Conservation (phyloP, 2,888 invertebrate genomes). For the Synergus gifuensis region DNA sequence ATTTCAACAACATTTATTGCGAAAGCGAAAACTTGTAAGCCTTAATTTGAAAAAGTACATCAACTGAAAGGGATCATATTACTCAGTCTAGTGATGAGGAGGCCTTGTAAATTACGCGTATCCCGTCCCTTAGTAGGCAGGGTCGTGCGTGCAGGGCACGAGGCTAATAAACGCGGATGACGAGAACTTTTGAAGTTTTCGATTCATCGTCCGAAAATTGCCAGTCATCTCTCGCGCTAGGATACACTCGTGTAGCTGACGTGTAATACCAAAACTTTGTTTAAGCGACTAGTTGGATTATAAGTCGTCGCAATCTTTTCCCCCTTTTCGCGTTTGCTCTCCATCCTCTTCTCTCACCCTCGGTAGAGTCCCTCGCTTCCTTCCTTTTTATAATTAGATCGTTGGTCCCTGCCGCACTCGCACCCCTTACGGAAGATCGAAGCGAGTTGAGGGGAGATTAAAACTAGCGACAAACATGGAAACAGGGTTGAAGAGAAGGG, state of each 20-base stretch:
- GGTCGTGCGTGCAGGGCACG: conserved; percentile 12
- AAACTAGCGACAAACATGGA: conserved; percentile 66
- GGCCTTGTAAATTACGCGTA: neutral
- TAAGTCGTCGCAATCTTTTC: conserved; percentile 31
- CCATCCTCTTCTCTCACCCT: conserved; percentile 45
- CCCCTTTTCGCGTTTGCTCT: neutral
- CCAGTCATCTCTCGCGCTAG: neutral
- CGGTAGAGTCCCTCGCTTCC: conserved; percentile 55
- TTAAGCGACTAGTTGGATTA: conserved; percentile 15
- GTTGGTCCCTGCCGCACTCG: conserved; percentile 46
- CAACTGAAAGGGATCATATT: neutral
- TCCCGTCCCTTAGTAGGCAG: neutral
- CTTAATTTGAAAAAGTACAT: neutral
- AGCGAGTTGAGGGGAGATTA: conserved; percentile 62
- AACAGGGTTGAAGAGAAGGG: conserved; percentile 15
- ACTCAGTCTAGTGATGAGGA: neutral
- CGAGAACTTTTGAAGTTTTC: conserved; percentile 36
- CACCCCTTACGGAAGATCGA: conserved; percentile 58
- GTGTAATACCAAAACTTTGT: neutral
- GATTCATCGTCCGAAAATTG: conserved; percentile 34
- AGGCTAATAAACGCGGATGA: conserved; percentile 24
- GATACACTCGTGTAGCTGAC: neutral
- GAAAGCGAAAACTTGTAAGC: neutral
- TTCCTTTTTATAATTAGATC: conserved; percentile 70
- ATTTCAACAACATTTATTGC: neutral